Evolutionary conservation across 2,113 vertebrate species (phyloP), one percentile per base, ranked within the genome.

Genomic region (Bambusicola thoracicus): DNA sequence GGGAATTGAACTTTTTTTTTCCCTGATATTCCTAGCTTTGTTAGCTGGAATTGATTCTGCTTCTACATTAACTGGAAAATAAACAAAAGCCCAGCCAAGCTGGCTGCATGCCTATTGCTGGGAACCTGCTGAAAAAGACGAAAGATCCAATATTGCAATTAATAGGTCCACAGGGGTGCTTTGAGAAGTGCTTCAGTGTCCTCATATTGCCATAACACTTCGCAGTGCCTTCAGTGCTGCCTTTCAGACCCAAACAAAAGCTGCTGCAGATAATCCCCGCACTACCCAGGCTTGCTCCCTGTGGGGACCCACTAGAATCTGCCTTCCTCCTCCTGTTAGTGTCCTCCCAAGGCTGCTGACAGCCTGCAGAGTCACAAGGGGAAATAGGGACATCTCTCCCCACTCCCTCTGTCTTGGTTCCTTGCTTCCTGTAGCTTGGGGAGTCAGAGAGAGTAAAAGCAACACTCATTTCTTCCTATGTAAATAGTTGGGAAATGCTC

Each of bases 61-160:
- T 82, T 84, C 89, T 94, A 67, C 87, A 92, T 87, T 81, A 84
- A 89, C 91, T 92, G 91, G 84, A 92, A 96, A 95, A 91, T 30
- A 94, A 96, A 94, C 90, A 96, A 74, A 89, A 3, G 85, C 85
- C 3, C 10, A 44, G 94, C 95, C 91, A 94, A 92, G 84, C 75
- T 94, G 94, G 91, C 75, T 6, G 41, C 2, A 0, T 32, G 83
- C 95, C 89, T 38, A 11, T 20, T 59, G 90, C 90, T 81, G 25
- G 89, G 83, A 94, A 89, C 91, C 92, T 93, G 84, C 86, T 91
- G 94, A 87, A 91, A 82, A 18, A 55, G 92, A 62, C 1, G 0
- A 55, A 70, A 82, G 78, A 94, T 73, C 89, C 87, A 85, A 87
- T 85, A 87, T 62, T 89, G 75, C 89, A 46, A 89, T 91, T 82